Evolutionary conservation across 30 jellyfish, hydroid and myxozoan species (phyloP), one percentile per base, ranked within the genome.

Genomic region (Chrysaora quinquecirrha): DNA sequence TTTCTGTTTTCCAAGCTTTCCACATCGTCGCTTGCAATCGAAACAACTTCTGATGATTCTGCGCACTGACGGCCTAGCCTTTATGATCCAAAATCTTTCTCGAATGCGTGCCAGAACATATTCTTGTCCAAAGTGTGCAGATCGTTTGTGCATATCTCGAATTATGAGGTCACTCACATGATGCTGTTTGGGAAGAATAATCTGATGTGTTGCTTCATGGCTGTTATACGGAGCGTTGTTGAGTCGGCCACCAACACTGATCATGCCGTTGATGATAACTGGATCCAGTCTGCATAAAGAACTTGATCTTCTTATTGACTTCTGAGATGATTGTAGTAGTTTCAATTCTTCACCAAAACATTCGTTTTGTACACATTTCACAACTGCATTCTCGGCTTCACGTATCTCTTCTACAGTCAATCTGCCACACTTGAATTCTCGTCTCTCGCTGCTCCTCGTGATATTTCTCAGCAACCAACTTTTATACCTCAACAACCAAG

Each of bases 31-130:
- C 48, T 63, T 34, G 73, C 93, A 83, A 12, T 43, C 58, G 49
- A 83, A 43, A 70, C 79, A 83, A 0, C 43, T 0, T 22, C 30
- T 60, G 66, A 50, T 21, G 23, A 83, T 56, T 24, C 80, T 28
- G 22, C 83, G 62, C 23, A 56, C 93, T 38, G 80, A n/a, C 21
- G 46, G 70, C 12, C 80, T 30, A 2, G 84, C 93, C 19, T 71
- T 54, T 61, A 71, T 34, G 25, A 83, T 72, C 93, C 93, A 83
- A 47, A 34, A 70, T 25, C 48, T 80, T 34, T 61, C 76, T 30
- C 58, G 30, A 43, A 43, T 43, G 58, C 58, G 16, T 6, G 58
- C 58, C 58, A 43, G 16, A 43, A 43, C 58, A 43, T 43, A 43
- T 16, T 43, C 58, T 43, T 43, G 58, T 43, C 58, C 58, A 43